phyloP scores from a whole-genome alignment of 2,888 invertebrate species.

The Coecobrya sp. region DNA sequence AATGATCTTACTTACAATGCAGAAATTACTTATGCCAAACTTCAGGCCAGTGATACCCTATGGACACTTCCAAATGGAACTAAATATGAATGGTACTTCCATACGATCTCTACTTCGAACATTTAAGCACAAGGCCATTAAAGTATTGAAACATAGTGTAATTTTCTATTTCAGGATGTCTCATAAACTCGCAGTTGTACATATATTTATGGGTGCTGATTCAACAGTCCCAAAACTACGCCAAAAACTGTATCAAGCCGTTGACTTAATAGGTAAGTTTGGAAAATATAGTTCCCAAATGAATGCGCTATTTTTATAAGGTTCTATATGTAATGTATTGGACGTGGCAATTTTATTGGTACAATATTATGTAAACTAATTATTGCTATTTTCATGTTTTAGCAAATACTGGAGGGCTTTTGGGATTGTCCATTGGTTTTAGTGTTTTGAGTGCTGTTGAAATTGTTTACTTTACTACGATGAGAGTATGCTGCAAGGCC shows the following conservation, averaged over 20 bases:
- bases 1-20: constrained; percentile 70
- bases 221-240: constrained; percentile 74
- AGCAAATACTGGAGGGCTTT: constrained; percentile 82
- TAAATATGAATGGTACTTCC: constrained; percentile 28
- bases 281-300: not conserved
- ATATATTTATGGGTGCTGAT: constrained; percentile 77
- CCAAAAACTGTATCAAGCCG: constrained; percentile 66
- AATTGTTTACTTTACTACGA: constrained; percentile 29
- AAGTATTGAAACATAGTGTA: not conserved
- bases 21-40: constrained; percentile 62
- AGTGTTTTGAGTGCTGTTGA: constrained; percentile 71
- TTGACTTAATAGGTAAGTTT: constrained; percentile 77
- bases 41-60: constrained; percentile 37
- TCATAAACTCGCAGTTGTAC: constrained; percentile 75
- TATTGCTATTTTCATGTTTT: no score
- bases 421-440: constrained; percentile 79
- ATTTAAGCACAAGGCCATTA: no score
- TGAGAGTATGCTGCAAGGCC: constrained; percentile 72
- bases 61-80: constrained; percentile 49
- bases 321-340: no score
- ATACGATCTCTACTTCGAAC: not conserved
- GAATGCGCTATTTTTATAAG: not conserved
- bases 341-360: no score
- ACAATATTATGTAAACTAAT: no score
- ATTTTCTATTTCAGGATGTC: constrained; percentile 58